phyloP scores from a whole-genome alignment of 2,888 invertebrate species.

The Unio pictorum region DNA sequence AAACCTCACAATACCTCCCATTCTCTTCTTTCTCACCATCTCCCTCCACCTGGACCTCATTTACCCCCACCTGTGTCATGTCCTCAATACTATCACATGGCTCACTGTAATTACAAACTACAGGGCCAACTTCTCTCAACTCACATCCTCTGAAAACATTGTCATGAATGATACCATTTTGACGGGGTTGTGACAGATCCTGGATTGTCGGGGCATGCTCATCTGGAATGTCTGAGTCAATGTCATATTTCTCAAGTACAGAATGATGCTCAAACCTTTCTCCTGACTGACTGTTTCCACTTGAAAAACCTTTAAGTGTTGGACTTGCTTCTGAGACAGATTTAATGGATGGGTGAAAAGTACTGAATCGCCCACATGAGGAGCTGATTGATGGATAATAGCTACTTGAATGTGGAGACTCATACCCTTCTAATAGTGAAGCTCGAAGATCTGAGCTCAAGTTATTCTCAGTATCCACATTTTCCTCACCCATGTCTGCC shows the following conservation, averaged over 20 bases:
- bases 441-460: conserved; percentile 27
- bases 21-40: no score
- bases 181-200: conserved; percentile 4
- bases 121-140: conserved; percentile 12
- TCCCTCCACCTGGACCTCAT: no score
- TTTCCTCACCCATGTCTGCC: conserved; percentile 28
- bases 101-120: conserved; percentile 23
- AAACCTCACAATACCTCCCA: no score
- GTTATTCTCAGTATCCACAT: conserved; percentile 20
- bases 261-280: neutral
- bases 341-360: neutral
- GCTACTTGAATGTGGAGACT: conserved; percentile 34
- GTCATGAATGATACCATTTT: neutral
- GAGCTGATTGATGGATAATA: conserved; percentile 25
- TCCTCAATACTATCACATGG: conserved; percentile 21
- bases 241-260: conserved; percentile 15
- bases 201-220: conserved; percentile 25
- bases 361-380: conserved; percentile 12
- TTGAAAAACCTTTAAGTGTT: conserved; percentile 16
- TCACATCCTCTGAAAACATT: conserved; percentile 2
- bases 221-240: conserved; percentile 28
- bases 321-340: conserved; percentile 11
- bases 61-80: no score
- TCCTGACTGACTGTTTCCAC: conserved; percentile 14
- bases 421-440: conserved; percentile 29